phyloP scores from a whole-genome alignment of 2,888 invertebrate genomes.

The Chesias legatella region DNA sequence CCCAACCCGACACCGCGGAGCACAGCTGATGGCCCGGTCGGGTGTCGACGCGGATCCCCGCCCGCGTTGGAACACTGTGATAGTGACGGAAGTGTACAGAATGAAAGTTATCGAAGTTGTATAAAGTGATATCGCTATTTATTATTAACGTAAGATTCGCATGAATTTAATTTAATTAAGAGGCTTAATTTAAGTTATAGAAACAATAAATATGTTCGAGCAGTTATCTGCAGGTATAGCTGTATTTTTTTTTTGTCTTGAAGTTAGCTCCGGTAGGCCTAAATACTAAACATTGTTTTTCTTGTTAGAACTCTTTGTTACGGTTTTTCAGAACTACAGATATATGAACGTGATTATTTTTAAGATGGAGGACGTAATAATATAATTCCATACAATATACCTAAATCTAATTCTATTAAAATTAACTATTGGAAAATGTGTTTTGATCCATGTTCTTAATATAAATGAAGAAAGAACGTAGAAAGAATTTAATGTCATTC shows the following conservation, averaged over 20 bases:
- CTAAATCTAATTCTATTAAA: too few relatives aligned
- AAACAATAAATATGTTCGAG: conserved; percentile 60
- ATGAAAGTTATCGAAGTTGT: conserved; percentile 40
- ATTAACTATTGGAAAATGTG: too few relatives aligned
- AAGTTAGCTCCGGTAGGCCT: conserved; percentile 9
- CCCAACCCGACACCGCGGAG: conserved; percentile 65
- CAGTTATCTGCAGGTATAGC: conserved; percentile 10
- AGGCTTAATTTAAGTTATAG: conserved; percentile 66
- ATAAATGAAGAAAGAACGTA: too few relatives aligned
- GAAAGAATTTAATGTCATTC: too few relatives aligned
- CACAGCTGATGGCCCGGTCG: conserved; percentile 70
- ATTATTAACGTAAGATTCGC: conserved; percentile 72
- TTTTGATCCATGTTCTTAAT: too few relatives aligned
- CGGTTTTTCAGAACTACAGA: conserved; percentile 2
- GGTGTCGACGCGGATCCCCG: conserved; percentile 1
- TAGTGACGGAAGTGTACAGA: conserved; percentile 53
- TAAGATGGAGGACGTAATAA: too few relatives aligned
- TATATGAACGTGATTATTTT: too few relatives aligned
- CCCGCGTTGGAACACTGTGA: conserved; percentile 50
- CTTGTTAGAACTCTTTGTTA: conserved; percentile 7
- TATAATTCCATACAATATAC: too few relatives aligned
- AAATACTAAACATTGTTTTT: neutral
- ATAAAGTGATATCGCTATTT: conserved; percentile 72
- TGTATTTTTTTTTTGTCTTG: conserved; percentile 7
- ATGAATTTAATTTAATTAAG: conserved; percentile 59